Base-by-base conservation (phyloP, 2,888 invertebrate species). In the Thumatha senex region DNA sequence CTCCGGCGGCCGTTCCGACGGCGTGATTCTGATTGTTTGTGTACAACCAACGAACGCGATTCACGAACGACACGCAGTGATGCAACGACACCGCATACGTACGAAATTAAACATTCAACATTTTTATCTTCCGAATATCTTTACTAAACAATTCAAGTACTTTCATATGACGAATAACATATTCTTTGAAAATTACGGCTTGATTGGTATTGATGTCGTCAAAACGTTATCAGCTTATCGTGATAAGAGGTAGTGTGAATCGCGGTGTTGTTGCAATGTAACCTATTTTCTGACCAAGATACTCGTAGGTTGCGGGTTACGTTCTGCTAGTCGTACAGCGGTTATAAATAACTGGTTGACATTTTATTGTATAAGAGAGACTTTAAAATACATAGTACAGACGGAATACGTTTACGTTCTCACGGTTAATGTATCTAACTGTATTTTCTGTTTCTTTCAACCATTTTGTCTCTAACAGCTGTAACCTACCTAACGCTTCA, bases 101-200 rank as follows among this genome's bases (percentile, higher is more conserved):
- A 83, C 84, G 68, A 75, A 89, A 82, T 87, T 86, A 87, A 87
- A 83, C 79, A 76, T 75, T 79, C 78, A 77, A 76, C 80, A 82
- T 78, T 82, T 82, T 65, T 77, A 73, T 72, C 67, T 65, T 61
- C 59, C 54, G 59, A 63, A 60, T 74, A 76, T 73, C 73, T 72
- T 60, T 61, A 50, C 50, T 7, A 48, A 65, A 59, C 62, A 61
- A 67, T 70, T 58, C 60, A 31, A 31, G 31, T 31, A 65, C 68
- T 61, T 70, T 64, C 69, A 67, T 51, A 54, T 54, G 57, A 61
- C 54, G 46, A 55, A 46, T 39, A 63, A 11, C 54, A 58, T 51
- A 40, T 78, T 78, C 72, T 58, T 51, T 69, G 78, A 74, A 82
- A 70, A 67, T 70, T 65, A 69, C 61, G 73, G 54, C 57, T 64